phyloP scores from a whole-genome alignment of 2,888 invertebrate species.

The Dolomedes plantarius region DNA sequence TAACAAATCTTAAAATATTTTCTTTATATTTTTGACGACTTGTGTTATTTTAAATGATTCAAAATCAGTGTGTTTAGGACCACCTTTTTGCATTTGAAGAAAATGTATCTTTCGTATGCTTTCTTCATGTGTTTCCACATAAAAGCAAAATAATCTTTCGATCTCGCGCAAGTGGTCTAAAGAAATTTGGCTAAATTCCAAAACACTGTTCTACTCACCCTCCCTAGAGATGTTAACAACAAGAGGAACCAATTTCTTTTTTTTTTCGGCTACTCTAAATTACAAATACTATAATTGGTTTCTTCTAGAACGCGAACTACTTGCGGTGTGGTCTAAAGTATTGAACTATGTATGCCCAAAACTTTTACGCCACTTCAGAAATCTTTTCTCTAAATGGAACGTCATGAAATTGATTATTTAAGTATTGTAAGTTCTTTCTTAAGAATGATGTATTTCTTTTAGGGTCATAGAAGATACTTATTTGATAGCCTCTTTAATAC shows the following conservation, averaged over 20 bases:
- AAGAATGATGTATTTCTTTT: neutral
- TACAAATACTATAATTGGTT: constrained; percentile 27
- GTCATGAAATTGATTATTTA: constrained; percentile 6
- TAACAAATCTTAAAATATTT: no score
- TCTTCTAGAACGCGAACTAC: neutral
- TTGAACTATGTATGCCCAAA: neutral
- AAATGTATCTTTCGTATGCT: no score
- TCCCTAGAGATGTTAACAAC: constrained; percentile 25
- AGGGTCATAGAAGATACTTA: no score
- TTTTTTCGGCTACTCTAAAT: constrained; percentile 20
- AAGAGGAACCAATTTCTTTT: constrained; percentile 19
- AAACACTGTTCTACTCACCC: constrained; percentile 8
- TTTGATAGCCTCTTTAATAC: no score
- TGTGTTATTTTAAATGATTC: no score
- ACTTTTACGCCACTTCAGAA: neutral
- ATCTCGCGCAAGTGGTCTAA: neutral
- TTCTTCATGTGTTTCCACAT: neutral
- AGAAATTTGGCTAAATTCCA: constrained; percentile 22
- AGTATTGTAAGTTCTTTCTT: neutral
- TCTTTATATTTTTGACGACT: no score
- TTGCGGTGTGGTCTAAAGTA: constrained; percentile 16
- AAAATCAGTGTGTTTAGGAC: no score
- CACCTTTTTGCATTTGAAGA: no score
- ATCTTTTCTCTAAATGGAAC: constrained; percentile 2
- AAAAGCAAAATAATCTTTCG: neutral